Base-by-base conservation (phyloP, 2,888 invertebrate genomes). In the Hedychridium roseum region DNA sequence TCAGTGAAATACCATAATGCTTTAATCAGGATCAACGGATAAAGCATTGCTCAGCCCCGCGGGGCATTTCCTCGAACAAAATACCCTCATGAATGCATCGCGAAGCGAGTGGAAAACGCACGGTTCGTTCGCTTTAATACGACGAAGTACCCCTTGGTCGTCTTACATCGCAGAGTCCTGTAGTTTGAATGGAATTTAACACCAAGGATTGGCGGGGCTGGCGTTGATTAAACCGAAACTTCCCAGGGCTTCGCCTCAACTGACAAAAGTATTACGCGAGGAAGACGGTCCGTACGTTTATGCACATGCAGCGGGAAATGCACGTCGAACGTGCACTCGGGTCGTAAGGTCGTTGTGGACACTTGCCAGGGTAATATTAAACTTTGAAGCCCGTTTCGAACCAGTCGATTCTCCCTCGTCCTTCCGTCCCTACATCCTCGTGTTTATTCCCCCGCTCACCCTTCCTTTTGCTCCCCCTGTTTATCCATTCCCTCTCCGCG, bases 201-300 rank as follows among this genome's bases (percentile, higher is more conserved):
- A n/a, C n/a, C n/a, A n/a, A n/a, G n/a, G n/a, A n/a, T n/a, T n/a
- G n/a, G n/a, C n/a, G n/a, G n/a, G n/a, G n/a, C n/a, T n/a, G n/a
- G n/a, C 70, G 65, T 73, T 73, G 73, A 74, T 74, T 73, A 72
- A 74, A 74, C 67, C 73, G 67, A 66, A 73, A 70, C 64, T 70
- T 69, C 51, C 43, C 55, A 62, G 58, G 41, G 50, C 43, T 31
- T 41, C 31, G 36, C 20, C 50, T 50, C 59, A 64, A 57, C 68
- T 73, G 73, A 66, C 71, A 71, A 71, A 73, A 73, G 68, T 71
- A 71, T 71, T 67, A 61, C 61, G 50, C 38, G 41, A 54, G 38
- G 37, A 18, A 20, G 45, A 17, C 42, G 30, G 38, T 41, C 40
- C 31, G 28, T 6, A 12, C 3, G 15, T 23, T 11, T 16, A 37